These are phyloP conservation scores for Andrena praecox DNA, from an alignment of 2,888 invertebrate genomes.

Conservation along the genomic window DNA sequence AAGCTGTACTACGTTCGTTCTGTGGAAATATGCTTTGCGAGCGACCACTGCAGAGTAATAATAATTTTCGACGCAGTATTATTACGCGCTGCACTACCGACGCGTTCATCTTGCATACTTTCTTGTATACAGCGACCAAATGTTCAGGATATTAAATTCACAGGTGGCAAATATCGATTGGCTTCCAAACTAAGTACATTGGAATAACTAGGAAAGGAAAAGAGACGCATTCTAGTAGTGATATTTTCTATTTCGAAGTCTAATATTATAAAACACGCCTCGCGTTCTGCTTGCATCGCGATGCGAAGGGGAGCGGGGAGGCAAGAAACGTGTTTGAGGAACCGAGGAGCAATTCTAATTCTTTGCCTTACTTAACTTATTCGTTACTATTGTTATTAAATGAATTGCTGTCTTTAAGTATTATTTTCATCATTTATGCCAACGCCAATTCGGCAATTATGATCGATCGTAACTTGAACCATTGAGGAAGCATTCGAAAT, in stretches of 20 bases:
- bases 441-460: constrained; percentile 24
- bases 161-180: constrained; percentile 38
- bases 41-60: constrained; percentile 18
- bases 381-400: constrained; percentile 32
- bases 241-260: neutral
- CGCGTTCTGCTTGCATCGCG: neutral
- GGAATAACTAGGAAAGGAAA: constrained; percentile 1
- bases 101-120: constrained; percentile 16
- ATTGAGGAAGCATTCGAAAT: constrained; percentile 4
- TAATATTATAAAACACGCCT: constrained; percentile 1
- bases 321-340: constrained; percentile 10
- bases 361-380: constrained; percentile 25
- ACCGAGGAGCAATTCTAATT: constrained; percentile 17
- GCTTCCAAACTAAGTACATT: constrained; percentile 15
- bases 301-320: neutral
- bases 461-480: constrained; percentile 7
- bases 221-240: neutral
- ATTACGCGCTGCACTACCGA: constrained; percentile 41
- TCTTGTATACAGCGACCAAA: constrained; percentile 46
- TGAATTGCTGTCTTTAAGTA: constrained; percentile 32
- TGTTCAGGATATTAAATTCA: constrained; percentile 57
- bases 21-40: constrained; percentile 9
- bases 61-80: constrained; percentile 42
- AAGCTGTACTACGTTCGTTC: constrained; percentile 15
- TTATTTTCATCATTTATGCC: constrained; percentile 17